Conservation (phyloP, 2,888 invertebrate species). For the Nomada fabriciana region DNA sequence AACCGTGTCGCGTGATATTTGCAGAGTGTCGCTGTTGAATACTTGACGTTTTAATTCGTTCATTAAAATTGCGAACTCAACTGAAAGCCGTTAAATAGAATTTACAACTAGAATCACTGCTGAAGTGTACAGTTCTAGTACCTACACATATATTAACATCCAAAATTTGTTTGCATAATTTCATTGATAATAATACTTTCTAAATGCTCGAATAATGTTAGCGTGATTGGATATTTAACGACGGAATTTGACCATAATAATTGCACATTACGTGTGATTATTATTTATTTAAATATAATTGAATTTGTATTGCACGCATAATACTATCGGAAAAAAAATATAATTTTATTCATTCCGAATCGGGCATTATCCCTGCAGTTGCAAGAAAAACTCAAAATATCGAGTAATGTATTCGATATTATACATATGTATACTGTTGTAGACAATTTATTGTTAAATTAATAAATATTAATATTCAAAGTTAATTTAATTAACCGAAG, state of each 20-base stretch:
- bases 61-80: neutral
- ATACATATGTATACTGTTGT: too few species aligned
- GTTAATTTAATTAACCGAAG: conserved; percentile 16
- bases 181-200: too few species aligned
- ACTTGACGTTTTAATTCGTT: neutral
- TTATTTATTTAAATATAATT: too few species aligned
- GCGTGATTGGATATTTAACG: too few species aligned
- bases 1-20: neutral
- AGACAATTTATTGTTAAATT: too few species aligned
- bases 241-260: too few species aligned
- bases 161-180: neutral
- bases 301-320: too few species aligned
- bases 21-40: neutral
- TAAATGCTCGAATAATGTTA: too few species aligned
- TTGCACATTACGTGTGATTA: too few species aligned
- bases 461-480: neutral
- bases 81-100: neutral
- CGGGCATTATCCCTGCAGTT: too few species aligned
- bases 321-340: too few species aligned
- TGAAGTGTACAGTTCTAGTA: neutral
- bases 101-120: conserved; percentile 4
- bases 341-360: too few species aligned
- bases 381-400: neutral
- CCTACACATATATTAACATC: neutral
- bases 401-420: neutral